phyloP scores from a whole-genome alignment of 2,888 invertebrate genomes.

The Spilarctia lutea region DNA sequence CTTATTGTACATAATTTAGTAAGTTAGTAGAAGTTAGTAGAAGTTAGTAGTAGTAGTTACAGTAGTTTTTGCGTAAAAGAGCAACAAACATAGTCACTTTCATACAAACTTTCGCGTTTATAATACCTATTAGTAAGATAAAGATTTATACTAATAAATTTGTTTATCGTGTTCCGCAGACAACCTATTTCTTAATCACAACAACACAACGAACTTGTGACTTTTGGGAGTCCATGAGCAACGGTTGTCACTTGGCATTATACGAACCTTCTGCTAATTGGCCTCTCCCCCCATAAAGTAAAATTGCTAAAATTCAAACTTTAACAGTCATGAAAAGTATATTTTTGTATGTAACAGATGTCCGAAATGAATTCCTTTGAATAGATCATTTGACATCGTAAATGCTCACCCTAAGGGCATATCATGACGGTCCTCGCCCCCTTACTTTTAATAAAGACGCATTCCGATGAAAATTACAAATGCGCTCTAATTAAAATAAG shows the following conservation, averaged over 20 bases:
- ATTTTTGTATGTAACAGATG: not conserved
- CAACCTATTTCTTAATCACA: too few relatives aligned
- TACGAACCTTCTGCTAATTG: not conserved
- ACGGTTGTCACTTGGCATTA: not conserved
- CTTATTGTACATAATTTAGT: too few relatives aligned
- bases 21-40: too few relatives aligned
- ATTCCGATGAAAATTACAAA: slow-evolving; percentile 36
- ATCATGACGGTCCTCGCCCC: not conserved
- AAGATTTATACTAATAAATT: too few relatives aligned
- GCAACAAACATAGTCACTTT: too few relatives aligned
- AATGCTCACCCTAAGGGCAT: not conserved
- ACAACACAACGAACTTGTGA: too few relatives aligned
- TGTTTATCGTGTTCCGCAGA: too few relatives aligned
- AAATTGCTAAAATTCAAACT: not conserved
- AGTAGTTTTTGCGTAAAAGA: too few relatives aligned
- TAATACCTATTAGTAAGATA: too few relatives aligned
- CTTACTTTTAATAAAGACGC: slow-evolving; percentile 32
- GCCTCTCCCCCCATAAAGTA: not conserved
- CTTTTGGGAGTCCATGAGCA: too few relatives aligned
- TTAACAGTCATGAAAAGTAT: not conserved
- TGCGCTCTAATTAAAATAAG: slow-evolving; percentile 47
- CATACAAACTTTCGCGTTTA: too few relatives aligned
- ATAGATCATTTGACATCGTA: not conserved
- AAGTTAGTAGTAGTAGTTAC: too few relatives aligned
- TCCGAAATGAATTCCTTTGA: not conserved